Percentiles rank a stretch among this genome's conserved stretches.
Conservation (phyloP, 2,888 invertebrate genomes). For the Nomada fabriciana region DNA sequence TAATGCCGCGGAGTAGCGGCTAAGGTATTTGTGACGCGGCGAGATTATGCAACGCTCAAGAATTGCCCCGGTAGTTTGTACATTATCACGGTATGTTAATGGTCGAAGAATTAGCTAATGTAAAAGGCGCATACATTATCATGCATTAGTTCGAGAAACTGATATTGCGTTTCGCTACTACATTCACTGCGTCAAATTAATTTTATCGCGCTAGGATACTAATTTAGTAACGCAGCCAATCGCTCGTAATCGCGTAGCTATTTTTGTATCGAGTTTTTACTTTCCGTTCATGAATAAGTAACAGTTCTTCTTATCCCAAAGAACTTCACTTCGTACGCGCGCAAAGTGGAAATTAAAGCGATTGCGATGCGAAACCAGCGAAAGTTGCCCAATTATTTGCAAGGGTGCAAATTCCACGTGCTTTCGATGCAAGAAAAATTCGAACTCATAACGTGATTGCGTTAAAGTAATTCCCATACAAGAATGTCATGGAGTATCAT, state of each 20-base stretch:
- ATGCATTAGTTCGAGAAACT: slow-evolving; percentile 9
- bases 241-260: background rate
- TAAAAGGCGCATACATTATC: slow-evolving; percentile 8
- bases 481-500: too few species aligned
- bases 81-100: slow-evolving; percentile 19
- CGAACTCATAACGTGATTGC: too few species aligned
- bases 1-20: background rate
- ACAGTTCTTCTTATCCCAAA: background rate
- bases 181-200: background rate
- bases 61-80: slow-evolving; percentile 5
- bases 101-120: slow-evolving; percentile 13
- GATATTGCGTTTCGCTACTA: background rate
- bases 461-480: too few species aligned
- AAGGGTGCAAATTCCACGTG: too few species aligned
- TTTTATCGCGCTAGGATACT: slow-evolving; percentile 7
- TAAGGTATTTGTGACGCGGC: background rate
- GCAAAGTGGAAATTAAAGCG: background rate
- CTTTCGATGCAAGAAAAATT: too few species aligned
- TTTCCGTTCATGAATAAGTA: slow-evolving; percentile 12
- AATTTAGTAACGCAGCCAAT: slow-evolving; percentile 17
- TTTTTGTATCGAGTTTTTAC: slow-evolving; percentile 1
- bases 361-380: background rate
- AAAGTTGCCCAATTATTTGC: too few species aligned
- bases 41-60: slow-evolving; percentile 26
- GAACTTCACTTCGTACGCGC: background rate